A percentile compares a stretch with the other conserved stretches of the same genome.
These are phyloP conservation scores for Styela plicata DNA, from an alignment of 23 tunicate species.

Conservation along the genomic window DNA sequence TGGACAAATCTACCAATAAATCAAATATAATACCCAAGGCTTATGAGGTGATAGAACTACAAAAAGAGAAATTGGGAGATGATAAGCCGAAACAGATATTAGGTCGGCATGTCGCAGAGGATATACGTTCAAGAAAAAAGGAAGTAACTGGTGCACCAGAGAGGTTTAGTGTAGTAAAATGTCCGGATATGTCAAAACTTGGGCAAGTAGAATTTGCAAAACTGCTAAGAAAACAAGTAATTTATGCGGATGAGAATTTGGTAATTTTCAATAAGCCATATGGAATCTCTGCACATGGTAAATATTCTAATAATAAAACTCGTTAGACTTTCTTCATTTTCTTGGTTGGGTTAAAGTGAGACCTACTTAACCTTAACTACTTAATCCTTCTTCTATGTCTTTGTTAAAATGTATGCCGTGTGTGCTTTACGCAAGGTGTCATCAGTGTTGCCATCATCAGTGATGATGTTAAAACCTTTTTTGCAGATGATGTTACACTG, in stretches of 20 bases:
- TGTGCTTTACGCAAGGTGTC: too few species aligned
- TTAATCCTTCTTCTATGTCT: too few species aligned
- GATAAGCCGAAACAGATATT: not conserved
- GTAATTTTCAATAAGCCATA: slow-evolving; percentile 88
- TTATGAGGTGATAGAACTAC: not conserved
- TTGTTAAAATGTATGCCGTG: too few species aligned
- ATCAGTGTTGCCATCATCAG: too few species aligned
- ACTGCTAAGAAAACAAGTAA: slow-evolving; percentile 45
- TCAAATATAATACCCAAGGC: not conserved
- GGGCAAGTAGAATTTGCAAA: slow-evolving; percentile 31
- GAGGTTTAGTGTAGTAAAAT: not conserved
- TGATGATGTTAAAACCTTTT: too few species aligned
- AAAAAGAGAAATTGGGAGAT: not conserved
- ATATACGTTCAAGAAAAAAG: slow-evolving; percentile 2
- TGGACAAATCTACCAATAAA: not conserved
- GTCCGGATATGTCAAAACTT: not conserved
- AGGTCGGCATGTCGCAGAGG: slow-evolving; percentile 1
- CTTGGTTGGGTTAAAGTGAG: too few species aligned
- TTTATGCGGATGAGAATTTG: slow-evolving; percentile 74
- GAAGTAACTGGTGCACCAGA: not conserved
- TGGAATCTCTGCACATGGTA: slow-evolving; percentile 61
- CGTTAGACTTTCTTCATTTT: too few species aligned
- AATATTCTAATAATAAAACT: too few species aligned
- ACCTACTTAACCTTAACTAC: too few species aligned
- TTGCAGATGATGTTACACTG: too few species aligned